Evolutionary conservation across 2,888 invertebrate genomes (phyloP), one percentile per base, ranked within the genome.

Genomic region (Archips xylosteana): DNA sequence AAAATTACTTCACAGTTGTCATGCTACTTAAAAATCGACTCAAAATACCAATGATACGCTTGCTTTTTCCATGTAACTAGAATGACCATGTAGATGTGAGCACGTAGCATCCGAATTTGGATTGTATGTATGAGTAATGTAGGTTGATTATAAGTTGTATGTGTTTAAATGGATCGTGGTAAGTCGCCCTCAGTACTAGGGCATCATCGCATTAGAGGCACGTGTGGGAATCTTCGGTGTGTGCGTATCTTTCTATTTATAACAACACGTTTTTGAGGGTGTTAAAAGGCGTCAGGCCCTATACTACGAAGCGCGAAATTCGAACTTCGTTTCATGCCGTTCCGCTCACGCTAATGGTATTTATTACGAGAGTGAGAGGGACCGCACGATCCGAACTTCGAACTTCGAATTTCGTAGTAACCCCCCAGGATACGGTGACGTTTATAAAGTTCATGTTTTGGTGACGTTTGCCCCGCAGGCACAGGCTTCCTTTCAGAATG

Each of bases 121-220:
- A 13, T 42, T 63, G n/a, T 69, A 59, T 36, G n/a, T 10, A 39
- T 23, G 57, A 47, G 12, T 12, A 9, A 13, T 49, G 36, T 49
- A 9, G 54, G 61, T 70, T 63, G 15, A 10, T 36, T 66, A 49
- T 69, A 9, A 57, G 12, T 65, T 77, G 72, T 49, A 2, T 15
- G 6, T 9, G 0, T 74, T 15, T 79, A 79, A 79, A 81, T 71
- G 80, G 79, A 82, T 83, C 78, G 75, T 79, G 74, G 60, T 82
- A 83, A 79, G 80, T 75, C 76, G 87, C 79, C 87, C 87, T 87
- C 82, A 81, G 81, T 80, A 68, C 70, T 84, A 79, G 42, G 89
- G 85, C 82, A 87, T 90, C 91, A 91, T 91, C 90, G 89, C 87
- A 89, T 91, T 91, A 91, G 61, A 69, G 73, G 80, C 83, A 85